phyloP scores from a whole-genome alignment of 2,113 vertebrate genomes.

The Saguinus imperator region DNA sequence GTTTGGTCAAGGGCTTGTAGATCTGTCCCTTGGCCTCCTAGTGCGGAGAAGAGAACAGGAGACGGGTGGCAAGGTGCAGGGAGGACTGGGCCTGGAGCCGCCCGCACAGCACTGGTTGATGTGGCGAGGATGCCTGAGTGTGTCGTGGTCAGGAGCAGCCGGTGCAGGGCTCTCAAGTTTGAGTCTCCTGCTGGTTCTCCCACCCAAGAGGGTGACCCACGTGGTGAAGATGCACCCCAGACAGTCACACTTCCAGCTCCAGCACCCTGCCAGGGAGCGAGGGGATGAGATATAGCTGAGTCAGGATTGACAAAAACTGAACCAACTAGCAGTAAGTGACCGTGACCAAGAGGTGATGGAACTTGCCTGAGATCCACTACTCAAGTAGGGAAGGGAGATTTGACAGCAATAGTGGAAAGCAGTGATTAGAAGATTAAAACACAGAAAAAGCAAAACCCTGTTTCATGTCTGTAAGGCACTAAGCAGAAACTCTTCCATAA shows the following conservation, averaged over 20 bases:
- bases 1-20: not conserved
- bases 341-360: not conserved
- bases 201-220: not conserved
- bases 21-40: not conserved
- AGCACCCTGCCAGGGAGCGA: not conserved
- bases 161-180: not conserved
- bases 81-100: not conserved
- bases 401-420: not conserved
- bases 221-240: too few species aligned
- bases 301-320: not conserved
- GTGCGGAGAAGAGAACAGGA: not conserved
- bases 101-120: too few species aligned
- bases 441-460: not conserved
- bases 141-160: rapidly evolving
- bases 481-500: not conserved
- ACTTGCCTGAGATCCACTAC: not conserved
- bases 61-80: not conserved
- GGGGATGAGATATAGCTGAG: not conserved
- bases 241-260: not conserved
- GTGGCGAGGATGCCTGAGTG: not conserved
- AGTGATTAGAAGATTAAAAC: not conserved
- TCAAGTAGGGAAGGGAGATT: not conserved
- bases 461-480: not conserved
- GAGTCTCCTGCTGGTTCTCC: not conserved
- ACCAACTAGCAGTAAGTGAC: not conserved